Percentiles rank a stretch among this genome's conserved stretches.
These are phyloP conservation scores for Sula dactylatra DNA, from an alignment of 2,113 vertebrate species.

Conservation along the genomic window DNA sequence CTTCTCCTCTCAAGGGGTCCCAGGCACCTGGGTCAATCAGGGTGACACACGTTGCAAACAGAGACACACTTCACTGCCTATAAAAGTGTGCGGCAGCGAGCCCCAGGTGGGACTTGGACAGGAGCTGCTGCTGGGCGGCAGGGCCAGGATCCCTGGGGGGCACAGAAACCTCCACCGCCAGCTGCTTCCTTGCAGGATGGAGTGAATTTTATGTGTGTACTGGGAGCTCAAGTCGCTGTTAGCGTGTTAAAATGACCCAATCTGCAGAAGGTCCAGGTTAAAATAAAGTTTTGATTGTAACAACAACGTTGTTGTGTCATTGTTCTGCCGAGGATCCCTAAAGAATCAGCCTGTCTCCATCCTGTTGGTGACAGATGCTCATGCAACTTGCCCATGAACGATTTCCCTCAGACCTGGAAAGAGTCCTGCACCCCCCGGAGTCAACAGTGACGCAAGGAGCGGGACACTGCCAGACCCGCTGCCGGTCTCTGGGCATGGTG, in stretches of 20 bases:
- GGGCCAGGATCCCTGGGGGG: background rate
- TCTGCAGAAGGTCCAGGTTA: background rate
- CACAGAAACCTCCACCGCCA: background rate
- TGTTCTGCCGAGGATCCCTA: background rate
- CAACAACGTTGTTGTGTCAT: fast-evolving
- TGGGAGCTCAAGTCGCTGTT: background rate
- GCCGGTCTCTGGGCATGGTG: background rate
- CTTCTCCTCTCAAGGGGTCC: background rate
- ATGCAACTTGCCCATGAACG: background rate
- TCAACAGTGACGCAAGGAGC: background rate
- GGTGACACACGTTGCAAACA: background rate
- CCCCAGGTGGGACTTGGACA: background rate
- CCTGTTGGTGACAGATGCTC: background rate
- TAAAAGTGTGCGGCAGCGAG: fast-evolving
- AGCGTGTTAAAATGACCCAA: fast-evolving
- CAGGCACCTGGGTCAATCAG: background rate
- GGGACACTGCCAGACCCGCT: background rate
- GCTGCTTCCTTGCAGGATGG: background rate
- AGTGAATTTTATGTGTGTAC: background rate
- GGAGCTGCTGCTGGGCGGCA: background rate
- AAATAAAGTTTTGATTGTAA: background rate
- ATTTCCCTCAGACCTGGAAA: background rate
- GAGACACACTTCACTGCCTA: background rate
- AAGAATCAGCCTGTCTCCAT: fast-evolving
- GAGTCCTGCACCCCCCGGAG: conserved; percentile 1